Percentiles rank a stretch among this genome's conserved stretches.
Evolutionary conservation across 2,113 vertebrate genomes (phyloP).

Genomic region (Ceyx melanurus): DNA sequence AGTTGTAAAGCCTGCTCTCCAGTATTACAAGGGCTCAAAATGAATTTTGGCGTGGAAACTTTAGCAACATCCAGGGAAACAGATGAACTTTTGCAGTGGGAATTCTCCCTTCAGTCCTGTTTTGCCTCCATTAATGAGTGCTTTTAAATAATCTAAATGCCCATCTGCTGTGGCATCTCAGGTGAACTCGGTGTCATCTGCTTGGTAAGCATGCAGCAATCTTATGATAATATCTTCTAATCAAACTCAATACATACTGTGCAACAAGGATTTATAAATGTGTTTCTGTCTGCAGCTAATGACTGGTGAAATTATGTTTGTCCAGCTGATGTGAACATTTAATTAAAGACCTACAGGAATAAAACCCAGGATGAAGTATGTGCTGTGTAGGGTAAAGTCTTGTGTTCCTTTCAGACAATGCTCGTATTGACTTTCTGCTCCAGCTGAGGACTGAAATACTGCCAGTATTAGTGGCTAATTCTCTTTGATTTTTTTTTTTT

Average conservation of each 20-base stretch:
- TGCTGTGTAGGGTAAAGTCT: background rate
- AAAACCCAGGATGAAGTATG: background rate
- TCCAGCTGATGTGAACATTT: background rate
- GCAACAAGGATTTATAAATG: background rate
- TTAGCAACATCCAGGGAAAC: background rate
- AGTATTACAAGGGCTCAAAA: background rate
- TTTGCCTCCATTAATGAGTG: background rate
- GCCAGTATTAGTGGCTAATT: background rate
- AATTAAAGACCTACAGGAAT: background rate
- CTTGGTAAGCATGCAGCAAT: background rate
- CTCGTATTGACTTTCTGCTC: background rate
- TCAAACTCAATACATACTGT: background rate
- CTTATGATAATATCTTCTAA: background rate
- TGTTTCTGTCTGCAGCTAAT: constrained; percentile 25
- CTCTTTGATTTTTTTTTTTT: background rate
- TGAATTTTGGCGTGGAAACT: background rate
- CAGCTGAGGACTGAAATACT: background rate
- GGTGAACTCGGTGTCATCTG: background rate
- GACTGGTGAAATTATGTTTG: background rate
- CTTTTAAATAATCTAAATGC: background rate
- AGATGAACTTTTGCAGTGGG: background rate
- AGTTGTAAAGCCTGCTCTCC: background rate
- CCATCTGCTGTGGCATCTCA: background rate
- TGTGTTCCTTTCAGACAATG: background rate
- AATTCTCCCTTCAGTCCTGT: background rate